phyloP scores from a whole-genome alignment of 2,888 invertebrate genomes.

The Lutraria lutraria region DNA sequence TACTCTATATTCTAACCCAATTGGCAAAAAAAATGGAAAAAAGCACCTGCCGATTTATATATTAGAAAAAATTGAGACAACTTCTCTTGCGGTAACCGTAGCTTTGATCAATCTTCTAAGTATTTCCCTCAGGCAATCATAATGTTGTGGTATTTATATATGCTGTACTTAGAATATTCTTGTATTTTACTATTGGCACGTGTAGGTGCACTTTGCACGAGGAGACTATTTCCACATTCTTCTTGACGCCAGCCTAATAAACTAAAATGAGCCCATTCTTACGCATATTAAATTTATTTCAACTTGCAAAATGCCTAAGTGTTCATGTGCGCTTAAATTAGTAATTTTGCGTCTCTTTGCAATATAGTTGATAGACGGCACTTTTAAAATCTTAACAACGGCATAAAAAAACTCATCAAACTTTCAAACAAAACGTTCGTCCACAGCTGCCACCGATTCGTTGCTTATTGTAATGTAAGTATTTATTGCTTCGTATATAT shows the following conservation, averaged over 20 bases:
- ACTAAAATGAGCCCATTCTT: not conserved
- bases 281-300: not conserved
- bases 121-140: not conserved
- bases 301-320: not conserved
- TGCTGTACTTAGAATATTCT: not conserved
- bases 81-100: too few species aligned
- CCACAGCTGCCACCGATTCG: conserved; percentile 15
- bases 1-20: too few species aligned
- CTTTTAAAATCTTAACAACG: not conserved
- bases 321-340: not conserved
- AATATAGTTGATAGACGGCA: not conserved
- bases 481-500: not conserved
- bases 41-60: too few species aligned
- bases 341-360: not conserved
- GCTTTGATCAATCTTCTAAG: not conserved
- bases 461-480: conserved; percentile 4
- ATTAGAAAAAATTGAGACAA: too few species aligned
- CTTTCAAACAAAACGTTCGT: not conserved
- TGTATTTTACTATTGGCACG: not conserved
- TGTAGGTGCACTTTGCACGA: not conserved
- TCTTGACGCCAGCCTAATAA: not conserved
- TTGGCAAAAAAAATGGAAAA: too few species aligned
- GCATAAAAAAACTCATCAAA: not conserved
- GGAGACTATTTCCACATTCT: not conserved
- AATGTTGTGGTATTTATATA: not conserved